Base-by-base conservation (phyloP, 2,113 vertebrate species). In the Syrmaticus mikado region DNA sequence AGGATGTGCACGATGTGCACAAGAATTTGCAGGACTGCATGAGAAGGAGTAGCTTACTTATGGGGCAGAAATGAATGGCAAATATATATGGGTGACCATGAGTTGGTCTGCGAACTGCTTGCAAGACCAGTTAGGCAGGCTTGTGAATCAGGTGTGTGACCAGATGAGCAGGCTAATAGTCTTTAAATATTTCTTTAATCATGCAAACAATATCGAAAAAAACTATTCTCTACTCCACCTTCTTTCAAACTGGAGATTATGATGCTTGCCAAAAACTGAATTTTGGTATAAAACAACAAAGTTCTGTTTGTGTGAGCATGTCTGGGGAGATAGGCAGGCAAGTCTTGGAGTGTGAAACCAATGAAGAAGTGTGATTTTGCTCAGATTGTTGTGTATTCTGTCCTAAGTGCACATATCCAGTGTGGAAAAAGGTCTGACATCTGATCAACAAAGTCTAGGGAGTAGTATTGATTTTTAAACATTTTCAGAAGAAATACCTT, bases 391-490 rank as follows among this genome's bases (percentile, higher is more conserved):
- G 87, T 91, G 30, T 52, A 78, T 27, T 92, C 17, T 45, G 40
- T 66, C 34, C 10, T 78, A 79, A 93, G 46, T 64, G 79, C 68
- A 70, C 40, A 16, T 85, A 90, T 91, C n/a, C 15, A 55, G 53
- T 65, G 30, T 82, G 46, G 75, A 76, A 81, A 93, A 90, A 60
- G 10, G 58, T 75, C 74, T 90, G 62, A 36, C 68, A 81, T 45
- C 61, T 93, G 85, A 95, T 71, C 72, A 88, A 46, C 43, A 68
- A 82, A 75, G 41, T 32, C 8, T 83, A 77, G 62, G 38, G 48
- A 87, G 36, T 75, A 41, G 66, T 83, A 96, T 55, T 76, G 87
- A 83, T 92, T 94, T 94, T 84, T 83, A 93, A 58, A 90, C 41
- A 38, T 78, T 82, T 66, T 86, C 18, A 5, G 58, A 88, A 90